A percentile compares a stretch with the other conserved stretches of the same genome.
phyloP scores from a whole-genome alignment of 2,888 invertebrate species.

The Pristionchus arcanus region DNA sequence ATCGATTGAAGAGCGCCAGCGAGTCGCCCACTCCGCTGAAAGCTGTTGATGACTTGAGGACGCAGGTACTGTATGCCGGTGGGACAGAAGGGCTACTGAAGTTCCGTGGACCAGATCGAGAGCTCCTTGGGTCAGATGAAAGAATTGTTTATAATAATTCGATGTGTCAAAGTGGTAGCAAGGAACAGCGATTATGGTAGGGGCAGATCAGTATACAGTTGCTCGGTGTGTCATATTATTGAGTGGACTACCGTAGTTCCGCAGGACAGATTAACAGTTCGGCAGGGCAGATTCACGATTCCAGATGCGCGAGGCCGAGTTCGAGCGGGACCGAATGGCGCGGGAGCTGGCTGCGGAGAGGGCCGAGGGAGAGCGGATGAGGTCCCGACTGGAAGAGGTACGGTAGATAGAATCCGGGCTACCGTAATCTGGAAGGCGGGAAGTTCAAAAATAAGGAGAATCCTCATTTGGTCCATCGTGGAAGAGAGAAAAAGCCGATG shows the following conservation, averaged over 20 bases:
- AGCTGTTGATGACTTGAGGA: not conserved
- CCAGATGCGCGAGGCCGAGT: constrained; percentile 20
- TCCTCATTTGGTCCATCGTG: too few relatives aligned
- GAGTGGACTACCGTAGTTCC: not conserved
- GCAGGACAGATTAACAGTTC: not conserved
- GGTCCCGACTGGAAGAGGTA: constrained; percentile 37
- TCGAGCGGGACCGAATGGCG: constrained; percentile 44
- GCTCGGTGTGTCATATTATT: too few relatives aligned
- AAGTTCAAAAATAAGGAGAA: not conserved
- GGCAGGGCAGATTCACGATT: not conserved
- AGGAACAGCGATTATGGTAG: too few relatives aligned
- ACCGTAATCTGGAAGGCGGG: too few relatives aligned
- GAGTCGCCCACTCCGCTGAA: not conserved
- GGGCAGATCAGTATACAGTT: too few relatives aligned
- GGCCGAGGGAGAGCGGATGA: not conserved
- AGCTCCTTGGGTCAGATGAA: too few relatives aligned
- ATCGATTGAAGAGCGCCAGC: not conserved
- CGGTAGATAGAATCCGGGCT: not conserved
- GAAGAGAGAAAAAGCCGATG: too few relatives aligned
- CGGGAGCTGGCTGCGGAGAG: constrained; percentile 12
- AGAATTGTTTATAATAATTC: too few relatives aligned
- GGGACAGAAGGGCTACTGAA: too few relatives aligned
- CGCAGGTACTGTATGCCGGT: not conserved
- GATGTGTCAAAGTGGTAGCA: not conserved
- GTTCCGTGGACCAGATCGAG: not conserved